phyloP scores from a whole-genome alignment of 2,113 vertebrate species.

The Pangasianodon gigas region DNA sequence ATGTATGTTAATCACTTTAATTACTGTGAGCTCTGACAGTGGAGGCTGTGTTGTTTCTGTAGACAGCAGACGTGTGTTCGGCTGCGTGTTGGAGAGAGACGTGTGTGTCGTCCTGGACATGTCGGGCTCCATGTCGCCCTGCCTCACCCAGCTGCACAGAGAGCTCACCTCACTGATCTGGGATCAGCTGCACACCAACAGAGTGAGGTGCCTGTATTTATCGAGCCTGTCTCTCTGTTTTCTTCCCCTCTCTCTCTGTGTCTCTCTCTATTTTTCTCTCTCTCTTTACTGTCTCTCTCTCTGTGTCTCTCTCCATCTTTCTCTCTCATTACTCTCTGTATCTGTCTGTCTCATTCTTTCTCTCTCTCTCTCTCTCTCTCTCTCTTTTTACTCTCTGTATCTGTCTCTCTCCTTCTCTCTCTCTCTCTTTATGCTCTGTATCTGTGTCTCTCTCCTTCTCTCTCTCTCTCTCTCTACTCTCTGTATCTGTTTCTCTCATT shows the following conservation, averaged over 20 bases:
- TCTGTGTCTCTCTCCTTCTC: too few relatives aligned
- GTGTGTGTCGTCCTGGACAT: constrained; percentile 80
- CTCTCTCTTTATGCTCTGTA: too few relatives aligned
- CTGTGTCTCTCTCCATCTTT: too few relatives aligned
- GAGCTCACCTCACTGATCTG: constrained; percentile 79
- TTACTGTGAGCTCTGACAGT: neutral
- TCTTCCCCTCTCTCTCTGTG: neutral
- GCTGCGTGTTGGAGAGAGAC: constrained; percentile 74
- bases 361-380: too few relatives aligned
- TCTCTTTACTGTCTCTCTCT: too few relatives aligned
- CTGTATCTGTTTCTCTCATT: neutral
- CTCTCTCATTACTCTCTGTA: too few relatives aligned
- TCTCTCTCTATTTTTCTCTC: neutral
- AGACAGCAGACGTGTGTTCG: constrained; percentile 80
- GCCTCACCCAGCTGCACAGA: constrained; percentile 66
- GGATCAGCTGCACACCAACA: constrained; percentile 78
- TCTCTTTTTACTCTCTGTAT: neutral
- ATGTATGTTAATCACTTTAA: neutral
- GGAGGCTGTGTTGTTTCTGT: neutral
- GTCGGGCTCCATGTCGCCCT: constrained; percentile 77
- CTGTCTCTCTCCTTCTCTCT: neutral
- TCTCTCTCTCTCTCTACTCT: neutral
- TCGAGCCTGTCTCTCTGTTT: neutral
- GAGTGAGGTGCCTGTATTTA: constrained; percentile 64
- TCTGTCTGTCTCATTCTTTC: too few relatives aligned